A percentile compares a stretch with the other conserved stretches of the same genome.
phyloP scores from a whole-genome alignment of 2,797 vertebrate genomes.

The Loriculus beryllinus region DNA sequence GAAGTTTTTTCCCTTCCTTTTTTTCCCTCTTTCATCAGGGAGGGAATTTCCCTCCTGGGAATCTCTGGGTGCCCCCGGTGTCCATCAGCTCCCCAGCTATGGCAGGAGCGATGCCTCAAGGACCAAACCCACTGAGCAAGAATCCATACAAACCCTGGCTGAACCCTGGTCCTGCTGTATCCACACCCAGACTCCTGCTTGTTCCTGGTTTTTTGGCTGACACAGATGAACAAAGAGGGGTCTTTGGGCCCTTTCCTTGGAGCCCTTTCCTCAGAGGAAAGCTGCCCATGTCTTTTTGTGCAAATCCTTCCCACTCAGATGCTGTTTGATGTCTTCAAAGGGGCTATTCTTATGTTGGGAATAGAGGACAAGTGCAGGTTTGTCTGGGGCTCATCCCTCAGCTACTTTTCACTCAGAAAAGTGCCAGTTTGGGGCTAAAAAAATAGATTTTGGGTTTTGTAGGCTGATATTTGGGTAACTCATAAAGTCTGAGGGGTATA shows the following conservation, averaged over 20 bases:
- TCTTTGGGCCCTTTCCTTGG: background rate
- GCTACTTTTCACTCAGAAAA: background rate
- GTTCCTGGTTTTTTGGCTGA: background rate
- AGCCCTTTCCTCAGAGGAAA: background rate
- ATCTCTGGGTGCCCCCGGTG: background rate
- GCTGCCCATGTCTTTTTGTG: background rate
- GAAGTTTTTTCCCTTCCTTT: background rate
- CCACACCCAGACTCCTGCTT: background rate
- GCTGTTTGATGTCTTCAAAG: background rate
- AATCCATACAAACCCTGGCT: rapidly evolving
- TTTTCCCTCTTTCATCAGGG: background rate
- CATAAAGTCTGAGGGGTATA: background rate
- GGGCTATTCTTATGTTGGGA: background rate
- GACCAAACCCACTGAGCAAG: background rate
- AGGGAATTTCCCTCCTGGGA: background rate
- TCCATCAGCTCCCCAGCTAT: background rate
- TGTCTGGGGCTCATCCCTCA: background rate
- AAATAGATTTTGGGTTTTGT: rapidly evolving
- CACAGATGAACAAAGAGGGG: background rate
- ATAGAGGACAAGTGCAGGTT: background rate
- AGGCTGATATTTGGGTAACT: background rate
- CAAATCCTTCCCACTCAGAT: background rate
- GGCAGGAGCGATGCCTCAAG: background rate
- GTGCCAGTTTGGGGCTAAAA: background rate
- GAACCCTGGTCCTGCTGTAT: rapidly evolving